Evolutionary conservation across 2,113 vertebrate genomes (phyloP), one percentile per base, ranked within the genome.

Genomic region (Amblyornis subalaris): DNA sequence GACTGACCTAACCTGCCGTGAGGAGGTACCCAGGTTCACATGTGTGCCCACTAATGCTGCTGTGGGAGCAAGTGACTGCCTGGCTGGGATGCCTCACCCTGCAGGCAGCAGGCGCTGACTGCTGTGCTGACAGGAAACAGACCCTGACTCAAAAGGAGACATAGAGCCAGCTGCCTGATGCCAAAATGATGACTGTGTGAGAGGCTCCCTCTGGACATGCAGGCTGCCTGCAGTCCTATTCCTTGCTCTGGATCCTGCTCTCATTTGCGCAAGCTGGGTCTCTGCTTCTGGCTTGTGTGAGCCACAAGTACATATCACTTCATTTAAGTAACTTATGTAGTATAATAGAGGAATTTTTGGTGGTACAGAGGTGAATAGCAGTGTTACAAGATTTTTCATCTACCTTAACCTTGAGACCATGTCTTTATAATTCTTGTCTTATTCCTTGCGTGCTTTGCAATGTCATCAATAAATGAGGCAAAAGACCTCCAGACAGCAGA

Each of bases 31-130:
- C 47, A 65, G 53, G 23, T 22, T 61, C 48, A 44, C 9, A 40
- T 0, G 1, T 3, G 1, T 47, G 26, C 31, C 62, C 38, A 29
- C 36, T 16, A 12, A 9, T 0, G 0, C 45, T n/a, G 28, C 24
- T 31, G 42, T 21, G 25, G 55, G 40, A 80, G 6, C 29, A 42
- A 84, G 50, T 18, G 65, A 4, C 23, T n/a, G 75, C 50, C 25
- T 29, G 35, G 12, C 42, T 44, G 44, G 44, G 55, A 5, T 47
- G 51, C 12, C 28, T 73, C 47, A 42, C 23, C 25, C 72, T 0
- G 0, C 44, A n/a, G n/a, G 53, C 60, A 57, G 67, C 84, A 66
- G 38, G 55, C 12, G 2, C n/a, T 24, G 76, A 26, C 71, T 83
- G 75, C 75, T 35, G 33, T 21, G 33, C 58, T 76, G 58, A 16